Base-by-base conservation (phyloP, 2,888 invertebrate species). In the Cerceris ruficornis region DNA sequence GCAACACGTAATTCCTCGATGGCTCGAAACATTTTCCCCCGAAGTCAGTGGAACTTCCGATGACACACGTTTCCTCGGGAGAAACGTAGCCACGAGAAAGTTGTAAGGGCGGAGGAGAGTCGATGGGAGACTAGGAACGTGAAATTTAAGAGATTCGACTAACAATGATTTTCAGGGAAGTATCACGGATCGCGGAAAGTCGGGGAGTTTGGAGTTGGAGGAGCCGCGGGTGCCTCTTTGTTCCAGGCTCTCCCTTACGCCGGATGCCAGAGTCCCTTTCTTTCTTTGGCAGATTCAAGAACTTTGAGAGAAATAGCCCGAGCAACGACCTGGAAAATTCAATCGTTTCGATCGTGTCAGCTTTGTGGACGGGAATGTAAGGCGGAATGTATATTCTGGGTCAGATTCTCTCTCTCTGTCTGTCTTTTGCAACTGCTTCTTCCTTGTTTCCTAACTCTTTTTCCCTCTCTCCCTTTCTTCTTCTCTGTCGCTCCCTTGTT, bases 301-400 rank as follows among this genome's bases (percentile, higher is more conserved):
- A 83, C 76, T 81, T 77, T 69, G 75, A 78, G 75, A 78, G 76
- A 65, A 78, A 83, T 78, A 81, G 62, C 50, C 28, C 57, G 42
- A 54, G 66, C 78, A 76, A 65, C 78, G 84, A 78, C 65, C 67
- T 60, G 78, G 76, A 83, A 83, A 81, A 84, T 81, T 81, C 83
- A 78, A 83, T 84, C 81, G 78, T 67, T 65, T 71, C 82, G 67
- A 75, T 82, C 83, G 82, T 59, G 81, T 75, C 69, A 76, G 62
- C 64, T 62, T 77, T 69, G 55, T 17, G 28, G 28, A 28, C 28
- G 28, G 28, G 28, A 28, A 28, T 28, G 28, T 28, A 28, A 61
- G 43, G 6, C 4, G 46, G 54, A 69, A 68, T 68, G 58, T 65
- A 69, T 66, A 82, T 74, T 67, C 46, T 6, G 52, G 50, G 42